A percentile compares a stretch with the other conserved stretches of the same genome.
Conservation (phyloP, 1,140 invertebrate species). For the Episyrphus balteatus region DNA sequence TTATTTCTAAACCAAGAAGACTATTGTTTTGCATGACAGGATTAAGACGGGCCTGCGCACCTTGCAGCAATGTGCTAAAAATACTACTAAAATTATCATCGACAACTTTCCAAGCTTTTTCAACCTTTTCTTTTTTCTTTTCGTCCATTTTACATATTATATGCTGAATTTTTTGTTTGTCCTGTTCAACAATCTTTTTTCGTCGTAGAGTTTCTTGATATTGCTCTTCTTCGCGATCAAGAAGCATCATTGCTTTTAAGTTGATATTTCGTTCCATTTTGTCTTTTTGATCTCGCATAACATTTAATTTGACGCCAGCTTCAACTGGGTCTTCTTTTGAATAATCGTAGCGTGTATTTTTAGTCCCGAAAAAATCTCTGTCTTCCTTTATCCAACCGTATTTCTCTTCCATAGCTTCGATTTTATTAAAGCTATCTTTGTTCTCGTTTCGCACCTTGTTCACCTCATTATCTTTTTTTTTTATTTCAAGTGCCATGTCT, state of each 20-base stretch:
- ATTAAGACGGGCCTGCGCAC: constrained; percentile 73
- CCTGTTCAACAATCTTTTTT: constrained; percentile 73
- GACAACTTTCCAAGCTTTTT: constrained; percentile 71
- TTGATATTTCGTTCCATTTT: constrained; percentile 72
- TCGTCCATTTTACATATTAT: constrained; percentile 82
- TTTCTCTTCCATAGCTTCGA: constrained; percentile 34
- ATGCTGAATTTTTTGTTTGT: constrained; percentile 69
- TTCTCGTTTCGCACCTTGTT: constrained; percentile 46
- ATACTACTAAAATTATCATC: constrained; percentile 94
- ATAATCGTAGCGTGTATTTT: constrained; percentile 50
- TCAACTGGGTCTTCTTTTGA: constrained; percentile 45
- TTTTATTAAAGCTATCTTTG: constrained; percentile 29
- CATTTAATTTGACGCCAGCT: constrained; percentile 45
- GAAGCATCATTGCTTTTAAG: constrained; percentile 71
- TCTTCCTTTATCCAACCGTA: constrained; percentile 68
- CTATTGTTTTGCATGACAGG: constrained; percentile 60
- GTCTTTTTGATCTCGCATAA: constrained; percentile 55
- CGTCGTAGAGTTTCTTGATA: constrained; percentile 72
- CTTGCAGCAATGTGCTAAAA: constrained; percentile 82
- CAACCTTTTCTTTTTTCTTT: constrained; percentile 73
- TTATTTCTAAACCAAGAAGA: constrained; percentile 81
- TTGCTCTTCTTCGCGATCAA: constrained; percentile 78
- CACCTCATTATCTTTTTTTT: constrained; percentile 64
- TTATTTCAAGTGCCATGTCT: constrained; percentile 63
- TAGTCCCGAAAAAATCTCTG: constrained; percentile 64